Base-by-base conservation (phyloP, 2,888 invertebrate genomes). In the Sisyra terminalis region DNA sequence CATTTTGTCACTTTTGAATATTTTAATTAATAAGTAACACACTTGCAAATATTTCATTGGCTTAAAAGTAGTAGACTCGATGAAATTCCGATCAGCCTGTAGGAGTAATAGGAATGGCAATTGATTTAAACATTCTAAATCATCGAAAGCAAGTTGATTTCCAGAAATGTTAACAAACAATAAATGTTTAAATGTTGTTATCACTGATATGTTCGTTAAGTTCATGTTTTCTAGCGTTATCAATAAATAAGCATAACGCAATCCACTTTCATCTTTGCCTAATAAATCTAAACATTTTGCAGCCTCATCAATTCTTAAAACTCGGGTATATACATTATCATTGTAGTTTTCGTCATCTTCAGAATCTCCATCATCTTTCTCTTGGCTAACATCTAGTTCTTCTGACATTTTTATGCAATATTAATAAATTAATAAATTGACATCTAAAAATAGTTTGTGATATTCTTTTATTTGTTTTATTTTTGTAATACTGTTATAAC, bases 41-140 rank as follows among this genome's bases (percentile, higher is more conserved):
- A 70, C 67, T 67, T 76, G 75, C n/a, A 76, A 61, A 49, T 69
- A 74, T 42, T 65, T 65, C 61, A 70, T 67, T 42, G 57, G 59
- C 7, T 61, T 63, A 36, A 76, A 56, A 13, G 58, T 65, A 0
- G 64, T 67, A 0, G 69, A 69, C 8, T 55, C 53, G 1, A 74
- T 50, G 5, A 55, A 47, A 52, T 78, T 78, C 11, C 65, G 57
- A 47, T 75, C 71, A 0, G 73, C 74, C 35, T 70, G 70, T 11
- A 78, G 58, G 15, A 71, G 59, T 1, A 75, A 53, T 43, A 77
- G 55, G 50, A 61, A 71, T 0, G 71, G 73, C 50, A 76, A 58
- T 18, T 64, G 56, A 0, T 65, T 54, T 4, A 75, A 52, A 1
- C 59, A 61, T 53, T 70, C 65, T 14, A 76, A 50, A 2, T 59